Evolutionary conservation across 2,888 invertebrate genomes (phyloP), one percentile per base, ranked within the genome.

Genomic region (Pimpla rufipes): DNA sequence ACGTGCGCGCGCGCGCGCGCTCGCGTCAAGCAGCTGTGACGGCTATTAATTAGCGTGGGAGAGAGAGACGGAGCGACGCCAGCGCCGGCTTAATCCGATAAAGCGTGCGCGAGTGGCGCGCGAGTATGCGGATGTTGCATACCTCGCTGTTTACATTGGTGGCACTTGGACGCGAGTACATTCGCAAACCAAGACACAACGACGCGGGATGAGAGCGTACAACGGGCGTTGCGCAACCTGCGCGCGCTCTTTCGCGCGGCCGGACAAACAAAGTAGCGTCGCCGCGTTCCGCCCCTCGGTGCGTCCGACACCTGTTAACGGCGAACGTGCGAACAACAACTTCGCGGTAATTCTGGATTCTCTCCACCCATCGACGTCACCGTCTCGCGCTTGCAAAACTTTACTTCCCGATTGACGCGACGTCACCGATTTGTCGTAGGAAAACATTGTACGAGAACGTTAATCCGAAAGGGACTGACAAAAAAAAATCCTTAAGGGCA

Each of bases 51-150:
- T 81, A 66, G 18, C 57, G 45, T 23, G 68, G 37, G 37, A 50
- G 16, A 67, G 70, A 50, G 55, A 16, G n/a, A 42, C 18, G 59
- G 74, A 42, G 57, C 59, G 45, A 73, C n/a, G 55, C 18, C 37
- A 62, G 35, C 45, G 50, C 35, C n/a, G 16, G 55, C 8, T 68
- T 52, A 16, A 70, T 68, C 13, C 70, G 78, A 71, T 67, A 73
- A 57, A 21, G 45, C 35, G 62, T 77, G 64, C 71, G 55, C 42
- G 79, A 45, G 45, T 40, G 52, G 37, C 50, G 57, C 35, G 40
- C 79, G 62, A 79, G 83, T 76, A 79, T 83, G 83, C 83, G 83
- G 79, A 83, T 79, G 79, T 76, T 52, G 10, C 76, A 62, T 76
- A 66, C 71, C 57, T 57, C 45, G 35, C 16, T 64, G 50, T 74